phyloP scores from a whole-genome alignment of 2,888 invertebrate species.

The Busseola fusca region DNA sequence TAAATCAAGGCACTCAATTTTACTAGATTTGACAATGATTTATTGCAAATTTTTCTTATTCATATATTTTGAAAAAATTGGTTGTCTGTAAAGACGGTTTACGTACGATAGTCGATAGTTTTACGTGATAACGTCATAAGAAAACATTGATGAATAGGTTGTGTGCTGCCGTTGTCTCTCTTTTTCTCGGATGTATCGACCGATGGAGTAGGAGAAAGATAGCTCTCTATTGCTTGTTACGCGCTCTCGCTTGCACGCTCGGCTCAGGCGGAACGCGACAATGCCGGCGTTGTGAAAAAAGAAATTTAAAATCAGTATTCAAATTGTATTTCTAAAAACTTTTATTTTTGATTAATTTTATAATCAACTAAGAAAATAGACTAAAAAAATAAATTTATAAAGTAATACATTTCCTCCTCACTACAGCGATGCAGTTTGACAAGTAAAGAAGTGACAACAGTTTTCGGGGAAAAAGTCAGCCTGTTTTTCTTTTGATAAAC shows the following conservation, averaged over 20 bases:
- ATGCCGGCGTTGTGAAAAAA: not conserved
- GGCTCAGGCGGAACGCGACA: no score
- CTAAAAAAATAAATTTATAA: not conserved
- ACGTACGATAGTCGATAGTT: no score
- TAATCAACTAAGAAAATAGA: not conserved
- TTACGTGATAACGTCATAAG: no score
- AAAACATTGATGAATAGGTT: no score
- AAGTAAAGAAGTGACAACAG: conserved; percentile 61
- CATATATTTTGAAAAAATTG: not conserved
- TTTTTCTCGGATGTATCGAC: no score
- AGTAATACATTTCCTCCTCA: not conserved
- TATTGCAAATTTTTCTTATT: not conserved
- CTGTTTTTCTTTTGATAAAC: conserved; percentile 84
- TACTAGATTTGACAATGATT: not conserved
- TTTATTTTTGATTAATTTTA: not conserved
- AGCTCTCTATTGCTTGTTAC: no score
- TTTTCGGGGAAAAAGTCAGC: conserved; percentile 76
- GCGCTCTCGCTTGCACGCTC: no score
- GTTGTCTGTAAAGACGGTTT: no score
- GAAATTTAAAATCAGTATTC: not conserved
- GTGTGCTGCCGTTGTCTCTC: no score
- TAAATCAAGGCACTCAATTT: not conserved
- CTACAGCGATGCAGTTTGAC: conserved; percentile 53
- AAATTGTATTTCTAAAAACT: not conserved
- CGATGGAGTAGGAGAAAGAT: no score